Evolutionary conservation across 2,113 vertebrate genomes (phyloP).

Genomic region (Nannobrachium achirus): DNA sequence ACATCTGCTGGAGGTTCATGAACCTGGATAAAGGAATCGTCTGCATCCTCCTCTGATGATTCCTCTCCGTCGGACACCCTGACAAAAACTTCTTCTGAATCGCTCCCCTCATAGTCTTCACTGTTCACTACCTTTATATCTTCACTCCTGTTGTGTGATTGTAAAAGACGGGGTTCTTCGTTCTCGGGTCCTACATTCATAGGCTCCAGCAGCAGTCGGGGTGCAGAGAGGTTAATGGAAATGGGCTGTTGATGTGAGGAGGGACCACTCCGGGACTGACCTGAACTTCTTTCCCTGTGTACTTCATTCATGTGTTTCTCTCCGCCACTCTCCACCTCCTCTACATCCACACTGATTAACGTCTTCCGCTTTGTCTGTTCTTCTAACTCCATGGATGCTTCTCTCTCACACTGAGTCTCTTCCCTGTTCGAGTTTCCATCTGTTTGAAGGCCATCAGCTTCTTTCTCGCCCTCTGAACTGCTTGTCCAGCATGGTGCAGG

Average conservation of each 20-base stretch:
- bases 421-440: background rate
- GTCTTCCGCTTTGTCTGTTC: constrained; percentile 1
- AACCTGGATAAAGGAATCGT: constrained; percentile 4
- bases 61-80: constrained; percentile 75
- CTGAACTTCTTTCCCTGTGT: background rate
- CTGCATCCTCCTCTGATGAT: constrained; percentile 24
- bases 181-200: background rate
- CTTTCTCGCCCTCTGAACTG: constrained; percentile 59
- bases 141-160: constrained; percentile 10
- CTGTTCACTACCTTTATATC: constrained; percentile 26
- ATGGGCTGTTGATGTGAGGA: background rate
- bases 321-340: background rate
- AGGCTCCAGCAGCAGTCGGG: background rate
- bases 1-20: constrained; percentile 1
- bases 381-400: background rate
- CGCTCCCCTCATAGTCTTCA: constrained; percentile 74
- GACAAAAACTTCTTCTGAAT: constrained; percentile 84
- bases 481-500: constrained; percentile 21
- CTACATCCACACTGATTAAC: background rate
- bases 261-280: background rate
- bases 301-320: background rate
- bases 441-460: background rate
- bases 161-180: background rate
- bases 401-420: background rate
- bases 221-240: background rate